Evolutionary conservation across 23 tunicate species (phyloP).

Genomic region (Ciona savignyi): DNA sequence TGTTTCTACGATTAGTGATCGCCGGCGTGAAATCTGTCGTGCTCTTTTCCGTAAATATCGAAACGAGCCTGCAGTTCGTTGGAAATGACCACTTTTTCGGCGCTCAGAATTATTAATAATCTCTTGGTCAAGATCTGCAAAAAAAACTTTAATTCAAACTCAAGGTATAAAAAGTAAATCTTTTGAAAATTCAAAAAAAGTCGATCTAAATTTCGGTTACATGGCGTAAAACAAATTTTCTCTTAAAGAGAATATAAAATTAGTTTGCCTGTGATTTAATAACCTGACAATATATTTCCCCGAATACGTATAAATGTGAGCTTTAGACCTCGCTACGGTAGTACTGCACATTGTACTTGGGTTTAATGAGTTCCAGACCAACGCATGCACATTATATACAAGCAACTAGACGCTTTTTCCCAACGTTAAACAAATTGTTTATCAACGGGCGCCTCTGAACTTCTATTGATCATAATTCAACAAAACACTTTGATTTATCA

Average conservation of each 20-base stretch:
- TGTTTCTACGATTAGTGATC: neutral
- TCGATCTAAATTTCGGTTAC: no score
- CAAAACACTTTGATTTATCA: no score
- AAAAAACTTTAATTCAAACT: no score
- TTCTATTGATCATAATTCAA: no score
- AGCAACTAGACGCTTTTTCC: neutral
- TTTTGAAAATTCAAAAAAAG: no score
- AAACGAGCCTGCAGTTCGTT: neutral
- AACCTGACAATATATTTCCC: neutral
- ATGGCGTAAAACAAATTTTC: no score
- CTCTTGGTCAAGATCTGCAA: neutral
- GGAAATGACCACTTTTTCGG: neutral
- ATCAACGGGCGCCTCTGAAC: neutral
- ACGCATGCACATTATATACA: neutral
- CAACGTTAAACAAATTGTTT: neutral
- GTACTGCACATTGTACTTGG: no score
- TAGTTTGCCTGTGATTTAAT: no score
- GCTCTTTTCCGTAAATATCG: neutral
- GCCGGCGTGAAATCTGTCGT: neutral
- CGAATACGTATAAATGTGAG: neutral
- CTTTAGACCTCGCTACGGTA: no score
- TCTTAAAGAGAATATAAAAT: no score
- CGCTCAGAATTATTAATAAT: neutral
- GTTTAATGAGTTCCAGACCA: neutral
- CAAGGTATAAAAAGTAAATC: no score